Percentiles rank a stretch among this genome's conserved stretches.
Conservation (phyloP, 2,888 invertebrate genomes). For the Bombyx huttoni region DNA sequence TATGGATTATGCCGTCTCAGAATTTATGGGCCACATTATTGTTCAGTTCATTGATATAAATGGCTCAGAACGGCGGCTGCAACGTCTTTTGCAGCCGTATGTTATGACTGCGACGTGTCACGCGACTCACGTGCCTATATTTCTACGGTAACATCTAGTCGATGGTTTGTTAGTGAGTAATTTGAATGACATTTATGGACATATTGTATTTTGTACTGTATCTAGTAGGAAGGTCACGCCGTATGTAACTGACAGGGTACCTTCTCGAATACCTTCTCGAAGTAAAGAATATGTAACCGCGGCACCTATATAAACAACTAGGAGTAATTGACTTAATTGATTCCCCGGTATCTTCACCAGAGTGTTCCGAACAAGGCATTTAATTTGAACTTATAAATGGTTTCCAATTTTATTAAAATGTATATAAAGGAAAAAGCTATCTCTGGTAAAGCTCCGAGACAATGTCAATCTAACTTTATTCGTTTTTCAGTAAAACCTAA, state of each 20-base stretch:
- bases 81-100: not conserved
- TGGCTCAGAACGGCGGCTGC: not conserved
- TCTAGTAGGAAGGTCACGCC: too few relatives aligned
- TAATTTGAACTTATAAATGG: not conserved
- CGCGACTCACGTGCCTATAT: not conserved
- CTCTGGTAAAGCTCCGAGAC: not conserved
- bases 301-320: not conserved
- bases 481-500: too few relatives aligned
- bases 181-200: too few relatives aligned
- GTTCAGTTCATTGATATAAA: not conserved
- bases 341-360: not conserved
- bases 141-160: not conserved
- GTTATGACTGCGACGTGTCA: not conserved
- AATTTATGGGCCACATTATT: conserved; percentile 1
- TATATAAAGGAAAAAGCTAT: not conserved
- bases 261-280: too few relatives aligned
- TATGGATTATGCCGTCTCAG: not conserved
- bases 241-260: too few relatives aligned
- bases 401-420: not conserved
- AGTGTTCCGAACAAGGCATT: not conserved
- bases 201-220: too few relatives aligned
- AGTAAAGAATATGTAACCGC: not conserved
- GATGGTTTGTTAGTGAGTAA: not conserved
- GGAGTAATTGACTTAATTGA: not conserved
- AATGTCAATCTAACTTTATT: too few relatives aligned